Evolutionary conservation across 2,797 vertebrate genomes (phyloP), one percentile per base, ranked within the genome.

Genomic region (Australoheros facetus): DNA sequence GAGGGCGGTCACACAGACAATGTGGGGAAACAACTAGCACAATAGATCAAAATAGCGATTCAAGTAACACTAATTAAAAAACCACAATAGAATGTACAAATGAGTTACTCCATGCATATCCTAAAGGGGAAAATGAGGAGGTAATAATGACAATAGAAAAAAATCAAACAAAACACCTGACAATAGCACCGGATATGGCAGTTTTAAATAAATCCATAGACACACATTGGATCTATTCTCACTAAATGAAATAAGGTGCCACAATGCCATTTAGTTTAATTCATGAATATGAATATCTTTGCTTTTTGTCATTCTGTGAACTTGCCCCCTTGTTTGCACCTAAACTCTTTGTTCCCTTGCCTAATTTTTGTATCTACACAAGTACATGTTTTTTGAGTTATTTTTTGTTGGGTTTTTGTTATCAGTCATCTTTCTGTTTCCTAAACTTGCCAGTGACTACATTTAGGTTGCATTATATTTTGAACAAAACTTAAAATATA

Each of bases 11-110:
- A 80, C 71, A 53, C 39, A 71, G 55, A 76, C 75, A 78, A 64
- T 89, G 69, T 75, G 60, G 23, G 56, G 78, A 81, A 88, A 79
- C 74, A 89, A 62, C 37, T 1, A 23, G 34, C 69, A 91, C 82
- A 88, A 87, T 87, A 73, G 84, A 73, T 16, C 69, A 55, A 81
- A 74, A 60, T 59, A 82, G 77, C 74, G 78, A 89, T 85, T 90
- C 60, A 88, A 89, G 79, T 74, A 64, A 87, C 56, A 74, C 75
- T 78, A 91, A 88, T 92, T 89, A 89, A 58, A 79, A 85, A 85
- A 78, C 16, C 69, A 89, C 87, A 92, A 90, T 82, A 71, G 83
- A 59, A 80, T 37, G 64, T 53, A 39, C 39, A 69, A 85, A 88
- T 76, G 16, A 84, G 56, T 58, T 10, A 7, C 69, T 32, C 10